Percentiles rank a stretch among this genome's conserved stretches.
Conservation (phyloP, 1,140 invertebrate genomes). For the Achatina immaculata region DNA sequence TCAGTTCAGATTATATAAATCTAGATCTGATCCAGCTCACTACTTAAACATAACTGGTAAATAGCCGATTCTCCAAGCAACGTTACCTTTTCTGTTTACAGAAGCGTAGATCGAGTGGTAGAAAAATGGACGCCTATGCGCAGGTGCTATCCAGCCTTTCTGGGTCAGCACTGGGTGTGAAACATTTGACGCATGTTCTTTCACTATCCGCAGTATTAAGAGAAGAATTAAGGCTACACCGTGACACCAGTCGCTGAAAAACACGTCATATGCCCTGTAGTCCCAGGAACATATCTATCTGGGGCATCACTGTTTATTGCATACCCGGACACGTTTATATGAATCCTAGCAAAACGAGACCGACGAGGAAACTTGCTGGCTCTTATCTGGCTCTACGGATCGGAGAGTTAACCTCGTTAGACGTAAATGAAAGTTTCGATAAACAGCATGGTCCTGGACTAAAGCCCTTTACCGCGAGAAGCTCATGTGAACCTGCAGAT, state of each 20-base stretch:
- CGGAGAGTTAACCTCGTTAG: not conserved
- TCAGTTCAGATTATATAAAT: no score
- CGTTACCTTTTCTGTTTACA: not conserved
- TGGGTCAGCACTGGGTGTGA: not conserved
- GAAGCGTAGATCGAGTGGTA: not conserved
- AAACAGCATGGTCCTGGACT: no score
- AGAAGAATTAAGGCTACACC: not conserved
- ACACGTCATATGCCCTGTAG: not conserved
- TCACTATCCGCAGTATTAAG: not conserved
- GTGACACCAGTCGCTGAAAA: not conserved
- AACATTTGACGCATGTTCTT: not conserved
- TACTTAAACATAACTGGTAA: not conserved
- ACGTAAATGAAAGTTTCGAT: not conserved
- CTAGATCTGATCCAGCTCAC: not conserved
- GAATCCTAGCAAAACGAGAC: not conserved
- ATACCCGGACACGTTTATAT: not conserved
- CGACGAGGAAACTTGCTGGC: not conserved
- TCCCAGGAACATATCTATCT: not conserved
- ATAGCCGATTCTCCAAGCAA: not conserved
- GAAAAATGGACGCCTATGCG: not conserved
- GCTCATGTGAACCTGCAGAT: no score
- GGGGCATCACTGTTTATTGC: not conserved
- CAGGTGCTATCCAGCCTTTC: no score
- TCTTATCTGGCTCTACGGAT: not conserved
- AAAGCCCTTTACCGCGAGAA: no score